phyloP scores from a whole-genome alignment of 1,140 invertebrate species.

The Cherax destructor region DNA sequence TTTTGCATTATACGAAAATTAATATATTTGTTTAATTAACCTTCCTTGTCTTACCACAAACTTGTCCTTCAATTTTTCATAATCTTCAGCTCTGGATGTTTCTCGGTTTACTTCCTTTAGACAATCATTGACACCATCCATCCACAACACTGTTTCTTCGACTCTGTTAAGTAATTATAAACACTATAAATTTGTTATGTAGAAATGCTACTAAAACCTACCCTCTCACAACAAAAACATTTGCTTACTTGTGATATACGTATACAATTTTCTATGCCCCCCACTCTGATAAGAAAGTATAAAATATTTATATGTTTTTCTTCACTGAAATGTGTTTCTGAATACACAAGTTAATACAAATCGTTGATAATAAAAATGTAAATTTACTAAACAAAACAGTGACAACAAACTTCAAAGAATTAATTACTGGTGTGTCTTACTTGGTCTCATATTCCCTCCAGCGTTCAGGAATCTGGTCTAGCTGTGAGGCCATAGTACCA shows the following conservation, averaged over 20 bases:
- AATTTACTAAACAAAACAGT: too few relatives aligned
- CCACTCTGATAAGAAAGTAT: too few relatives aligned
- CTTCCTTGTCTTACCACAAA: conserved; percentile 85
- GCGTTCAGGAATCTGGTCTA: conserved; percentile 91
- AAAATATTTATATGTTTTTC: too few relatives aligned
- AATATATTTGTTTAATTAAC: conserved; percentile 9
- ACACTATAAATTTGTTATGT: background rate
- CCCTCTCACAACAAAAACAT: too few relatives aligned
- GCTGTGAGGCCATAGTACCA: conserved; percentile 83
- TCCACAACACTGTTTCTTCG: conserved; percentile 90
- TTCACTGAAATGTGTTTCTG: too few relatives aligned
- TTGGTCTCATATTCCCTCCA: conserved; percentile 91
- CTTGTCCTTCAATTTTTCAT: conserved; percentile 74
- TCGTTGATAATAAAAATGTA: too few relatives aligned
- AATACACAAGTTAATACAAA: too few relatives aligned
- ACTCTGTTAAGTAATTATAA: conserved; percentile 79
- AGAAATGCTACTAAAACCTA: too few relatives aligned
- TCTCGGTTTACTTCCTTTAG: conserved; percentile 89
- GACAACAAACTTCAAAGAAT: background rate
- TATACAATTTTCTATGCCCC: too few relatives aligned
- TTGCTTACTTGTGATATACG: too few relatives aligned
- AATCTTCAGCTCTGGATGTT: conserved; percentile 89
- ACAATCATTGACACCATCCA: conserved; percentile 89
- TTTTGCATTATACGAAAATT: background rate
- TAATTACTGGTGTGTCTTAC: conserved; percentile 74